Base-by-base conservation (phyloP, 1,140 invertebrate genomes). In the Drosophila oshimai region DNA sequence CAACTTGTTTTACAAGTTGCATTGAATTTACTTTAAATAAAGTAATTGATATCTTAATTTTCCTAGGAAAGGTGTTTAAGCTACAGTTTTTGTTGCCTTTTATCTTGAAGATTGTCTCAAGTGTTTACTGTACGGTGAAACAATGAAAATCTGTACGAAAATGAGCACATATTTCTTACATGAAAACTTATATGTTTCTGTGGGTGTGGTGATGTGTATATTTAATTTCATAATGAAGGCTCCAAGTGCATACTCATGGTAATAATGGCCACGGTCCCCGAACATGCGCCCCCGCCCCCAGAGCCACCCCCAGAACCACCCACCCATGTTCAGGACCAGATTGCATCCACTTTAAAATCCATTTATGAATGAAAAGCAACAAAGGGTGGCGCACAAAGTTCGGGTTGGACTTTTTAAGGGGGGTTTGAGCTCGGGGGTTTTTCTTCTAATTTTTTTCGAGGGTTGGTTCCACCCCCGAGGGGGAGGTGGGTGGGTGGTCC, bases 191-290 rank as follows among this genome's bases (percentile, higher is more conserved):
- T 39, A 7, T 41, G 13, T 31, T 17, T 31, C n/a, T 39, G 31
- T 54, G n/a, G 42, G 29, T 31, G 28, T 44, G 34, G 28, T 44
- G 57, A 22, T 72, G 55, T 64, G 50, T 84, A 72, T 65, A 57
- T 80, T 84, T 80, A 84, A 84, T 84, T 79, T 86, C 60, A 86
- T 84, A 86, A 86, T 83, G 79, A 84, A 83, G 69, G 75, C 68
- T 65, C 68, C 74, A 74, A 80, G 77, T 81, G 60, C 77, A 75
- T 64, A 69, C 64, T 76, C 62, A 61, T 75, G 51, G 50, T 55
- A 76, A 81, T 83, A 83, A 69, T 83, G 41, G 60, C 72, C 68
- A 36, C 50, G 33, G 49, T 57, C 28, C 6, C 13, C 44, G 46
- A 31, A 28, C 57, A 24, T 41, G 54, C 54, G 28, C 55, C 22